phyloP scores from a whole-genome alignment of 2,797 vertebrate species.

The Hippoglossus hippoglossus region DNA sequence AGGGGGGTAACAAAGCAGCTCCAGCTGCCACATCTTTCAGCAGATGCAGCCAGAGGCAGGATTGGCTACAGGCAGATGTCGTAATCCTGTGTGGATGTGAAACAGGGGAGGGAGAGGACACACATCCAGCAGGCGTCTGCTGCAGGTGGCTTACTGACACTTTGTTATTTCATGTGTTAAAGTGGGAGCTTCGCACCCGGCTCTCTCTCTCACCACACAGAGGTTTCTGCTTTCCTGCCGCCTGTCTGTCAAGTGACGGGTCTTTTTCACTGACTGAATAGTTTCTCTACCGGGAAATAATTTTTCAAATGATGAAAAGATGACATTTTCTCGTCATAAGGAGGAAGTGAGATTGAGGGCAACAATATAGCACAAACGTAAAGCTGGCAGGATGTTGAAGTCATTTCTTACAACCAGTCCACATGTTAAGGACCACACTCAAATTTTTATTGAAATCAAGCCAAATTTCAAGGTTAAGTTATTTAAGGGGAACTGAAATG shows the following conservation, averaged over 20 bases:
- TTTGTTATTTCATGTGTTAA: neutral
- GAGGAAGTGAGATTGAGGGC: neutral
- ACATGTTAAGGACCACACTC: neutral
- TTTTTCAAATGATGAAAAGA: too few species aligned
- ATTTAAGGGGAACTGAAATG: neutral
- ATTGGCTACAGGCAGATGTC: slow-evolving; percentile 17
- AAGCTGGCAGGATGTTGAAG: neutral
- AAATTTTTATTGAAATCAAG: neutral
- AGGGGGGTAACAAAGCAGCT: slow-evolving; percentile 30
- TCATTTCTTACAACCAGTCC: neutral
- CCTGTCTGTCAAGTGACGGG: neutral
- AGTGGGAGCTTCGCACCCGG: neutral
- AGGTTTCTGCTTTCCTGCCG: neutral
- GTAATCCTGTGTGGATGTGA: slow-evolving; percentile 17
- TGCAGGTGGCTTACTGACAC: slow-evolving; percentile 20
- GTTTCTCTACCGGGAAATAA: neutral
- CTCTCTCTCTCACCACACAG: neutral
- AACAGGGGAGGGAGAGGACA: neutral
- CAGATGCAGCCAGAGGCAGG: neutral
- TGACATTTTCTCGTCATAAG: neutral
- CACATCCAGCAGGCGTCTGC: neutral
- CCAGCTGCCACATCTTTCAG: slow-evolving; percentile 24
- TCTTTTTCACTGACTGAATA: neutral
- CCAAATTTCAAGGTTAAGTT: neutral
- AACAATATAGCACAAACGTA: fast-evolving